Percentiles rank a stretch among this genome's conserved stretches.
phyloP scores from a whole-genome alignment of 2,888 invertebrate species.

The Perizoma affinitatum region DNA sequence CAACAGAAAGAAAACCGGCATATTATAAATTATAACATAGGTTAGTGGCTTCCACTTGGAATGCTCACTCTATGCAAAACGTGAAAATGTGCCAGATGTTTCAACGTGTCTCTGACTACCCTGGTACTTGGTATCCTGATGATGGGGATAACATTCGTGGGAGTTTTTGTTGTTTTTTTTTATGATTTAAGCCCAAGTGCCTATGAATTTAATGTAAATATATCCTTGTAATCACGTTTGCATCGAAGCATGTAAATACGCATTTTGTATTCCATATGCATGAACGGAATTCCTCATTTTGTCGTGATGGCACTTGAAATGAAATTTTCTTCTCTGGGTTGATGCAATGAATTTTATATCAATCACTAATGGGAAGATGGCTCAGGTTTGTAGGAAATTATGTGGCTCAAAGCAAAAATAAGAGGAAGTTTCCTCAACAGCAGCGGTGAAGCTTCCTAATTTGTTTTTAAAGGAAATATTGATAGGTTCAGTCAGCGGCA shows the following conservation, averaged over 20 bases:
- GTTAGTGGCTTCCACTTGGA: too few species aligned
- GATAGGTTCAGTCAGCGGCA: background rate
- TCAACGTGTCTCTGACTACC: too few species aligned
- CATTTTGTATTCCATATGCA: conserved; percentile 30
- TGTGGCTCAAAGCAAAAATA: conserved; percentile 13
- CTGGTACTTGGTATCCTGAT: too few species aligned
- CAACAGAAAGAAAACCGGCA: too few species aligned
- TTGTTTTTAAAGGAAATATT: conserved; percentile 4
- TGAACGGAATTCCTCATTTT: conserved; percentile 17
- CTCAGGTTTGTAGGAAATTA: conserved; percentile 7
- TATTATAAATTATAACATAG: too few species aligned
- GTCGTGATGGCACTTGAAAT: conserved; percentile 31
- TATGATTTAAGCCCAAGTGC: too few species aligned
- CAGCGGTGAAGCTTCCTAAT: conserved; percentile 8
- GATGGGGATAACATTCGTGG: too few species aligned
- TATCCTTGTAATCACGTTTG: too few species aligned
- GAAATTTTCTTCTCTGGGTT: conserved; percentile 29
- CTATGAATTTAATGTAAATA: too few species aligned
- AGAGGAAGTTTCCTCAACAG: conserved; percentile 10
- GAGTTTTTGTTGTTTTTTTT: too few species aligned
- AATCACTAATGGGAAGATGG: conserved; percentile 27
- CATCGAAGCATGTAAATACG: background rate
- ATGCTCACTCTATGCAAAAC: too few species aligned
- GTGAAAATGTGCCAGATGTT: too few species aligned
- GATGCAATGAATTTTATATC: conserved; percentile 39